Percentiles rank a stretch among this genome's conserved stretches.
These are phyloP conservation scores for Drosophila ambigua DNA, from an alignment of 1,140 invertebrate species.

Conservation along the genomic window DNA sequence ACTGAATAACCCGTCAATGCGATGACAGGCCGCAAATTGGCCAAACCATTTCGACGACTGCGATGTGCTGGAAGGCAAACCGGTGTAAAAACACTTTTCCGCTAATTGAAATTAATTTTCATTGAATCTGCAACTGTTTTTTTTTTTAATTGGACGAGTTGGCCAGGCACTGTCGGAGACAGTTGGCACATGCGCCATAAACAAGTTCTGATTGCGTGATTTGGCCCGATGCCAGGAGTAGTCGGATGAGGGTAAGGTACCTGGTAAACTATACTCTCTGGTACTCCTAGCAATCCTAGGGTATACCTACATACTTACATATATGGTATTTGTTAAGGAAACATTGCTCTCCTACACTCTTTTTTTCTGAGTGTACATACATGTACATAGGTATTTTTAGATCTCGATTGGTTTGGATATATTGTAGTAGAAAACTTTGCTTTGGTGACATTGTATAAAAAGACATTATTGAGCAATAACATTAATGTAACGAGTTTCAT, in stretches of 20 bases:
- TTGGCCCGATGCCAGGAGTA: constrained; percentile 70
- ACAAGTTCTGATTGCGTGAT: constrained; percentile 79
- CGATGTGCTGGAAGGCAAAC: constrained; percentile 46
- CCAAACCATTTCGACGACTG: constrained; percentile 39
- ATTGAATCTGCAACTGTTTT: constrained; percentile 34
- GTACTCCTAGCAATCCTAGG: too few relatives aligned
- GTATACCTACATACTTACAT: too few relatives aligned
- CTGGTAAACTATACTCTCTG: constrained; percentile 6
- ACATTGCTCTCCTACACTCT: too few relatives aligned
- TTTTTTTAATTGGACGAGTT: constrained; percentile 20
- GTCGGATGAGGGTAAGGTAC: constrained; percentile 7
- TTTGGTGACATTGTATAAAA: too few relatives aligned
- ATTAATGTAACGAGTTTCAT: too few relatives aligned
- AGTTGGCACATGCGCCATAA: constrained; percentile 79
- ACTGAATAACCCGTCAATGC: constrained; percentile 30
- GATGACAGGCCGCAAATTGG: constrained; percentile 54
- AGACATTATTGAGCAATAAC: too few relatives aligned
- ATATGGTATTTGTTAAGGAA: too few relatives aligned
- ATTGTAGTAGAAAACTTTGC: too few relatives aligned
- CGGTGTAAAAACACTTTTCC: constrained; percentile 70
- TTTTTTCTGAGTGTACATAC: too few relatives aligned
- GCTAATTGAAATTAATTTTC: constrained; percentile 79
- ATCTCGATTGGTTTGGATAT: too few relatives aligned
- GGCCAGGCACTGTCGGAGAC: constrained; percentile 21
- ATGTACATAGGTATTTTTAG: too few relatives aligned